phyloP scores from a whole-genome alignment of 2,888 invertebrate genomes.

The Carpatolechia fugitivella region DNA sequence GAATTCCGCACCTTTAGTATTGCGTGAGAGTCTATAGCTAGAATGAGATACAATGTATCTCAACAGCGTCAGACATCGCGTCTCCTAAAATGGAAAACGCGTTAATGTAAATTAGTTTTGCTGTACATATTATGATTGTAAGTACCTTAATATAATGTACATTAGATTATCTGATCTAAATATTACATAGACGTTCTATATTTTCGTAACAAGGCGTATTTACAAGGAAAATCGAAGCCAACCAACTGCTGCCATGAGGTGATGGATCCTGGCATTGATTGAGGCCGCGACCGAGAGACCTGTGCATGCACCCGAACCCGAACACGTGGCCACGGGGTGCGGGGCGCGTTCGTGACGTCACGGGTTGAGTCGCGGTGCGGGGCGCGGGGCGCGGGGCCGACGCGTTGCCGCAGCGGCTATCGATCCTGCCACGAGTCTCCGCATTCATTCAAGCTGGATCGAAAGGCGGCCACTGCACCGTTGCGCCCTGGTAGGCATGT shows the following conservation, averaged over 20 bases:
- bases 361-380: conserved; percentile 30
- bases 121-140: too few relatives aligned
- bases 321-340: conserved; percentile 27
- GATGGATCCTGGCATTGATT: conserved; percentile 40
- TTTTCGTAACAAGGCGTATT: too few relatives aligned
- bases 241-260: conserved; percentile 23
- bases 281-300: conserved; percentile 30
- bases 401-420: conserved; percentile 43
- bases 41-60: too few relatives aligned
- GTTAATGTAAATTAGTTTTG: too few relatives aligned
- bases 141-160: too few relatives aligned
- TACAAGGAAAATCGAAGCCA: too few relatives aligned
- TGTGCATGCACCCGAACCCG: conserved; percentile 30
- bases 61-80: too few relatives aligned
- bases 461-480: conserved; percentile 34
- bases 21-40: too few relatives aligned
- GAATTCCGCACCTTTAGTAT: too few relatives aligned
- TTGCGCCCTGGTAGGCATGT: conserved; percentile 22
- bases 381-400: conserved; percentile 12
- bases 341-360: conserved; percentile 46
- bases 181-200: too few relatives aligned
- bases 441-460: conserved; percentile 44
- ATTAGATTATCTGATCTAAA: too few relatives aligned
- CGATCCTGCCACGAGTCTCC: conserved; percentile 32
- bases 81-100: too few relatives aligned